Evolutionary conservation across 1,140 invertebrate species (phyloP), one percentile per base, ranked within the genome.

Genomic region (Heliconius nattereri): DNA sequence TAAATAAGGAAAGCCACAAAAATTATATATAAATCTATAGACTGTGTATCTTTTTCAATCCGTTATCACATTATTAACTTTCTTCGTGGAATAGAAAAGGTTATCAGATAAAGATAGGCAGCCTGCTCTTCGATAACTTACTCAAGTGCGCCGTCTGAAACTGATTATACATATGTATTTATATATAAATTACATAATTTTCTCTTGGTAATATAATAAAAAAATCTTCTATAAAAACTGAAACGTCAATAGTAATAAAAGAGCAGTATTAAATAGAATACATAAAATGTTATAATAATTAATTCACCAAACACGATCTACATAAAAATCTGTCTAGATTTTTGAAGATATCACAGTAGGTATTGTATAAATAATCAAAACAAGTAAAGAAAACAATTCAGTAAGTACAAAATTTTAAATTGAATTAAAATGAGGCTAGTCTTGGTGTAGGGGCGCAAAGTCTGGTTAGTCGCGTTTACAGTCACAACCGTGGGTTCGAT

Each of bases 61-160:
- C 52, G 71, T 80, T 82, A 84, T 84, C 83, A 80, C 75, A 73
- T 81, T 73, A 83, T 79, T 81, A 79, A 83, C 78, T 81, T 84
- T 84, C 78, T 84, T 84, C 76, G 78, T 81, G 74, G 76, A 79
- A 73, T 79, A 81, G 73, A 80, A 79, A 80, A 75, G 60, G 35
- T 82, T 82, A 84, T 84, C 83, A 76, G 80, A 80, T 80, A 84
- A 84, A 79, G 70, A 76, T 78, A 78, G 82, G 75, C 78, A 75
- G 83, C 80, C 79, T 80, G 78, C 66, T 77, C 40, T 79, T 73
- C 74, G 81, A 81, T 82, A 84, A 73, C 45, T 37, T 32, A 76
- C 19, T 16, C 57, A 75, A 75, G 40, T 23, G 45, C 75, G 66
- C 74, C n/a, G 75, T 66, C 60, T 57, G 49, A 20, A 29, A n/a